A percentile compares a stretch with the other conserved stretches of the same genome.
Evolutionary conservation across 2,797 vertebrate species (phyloP).

Genomic region (Eleutherodactylus coqui): DNA sequence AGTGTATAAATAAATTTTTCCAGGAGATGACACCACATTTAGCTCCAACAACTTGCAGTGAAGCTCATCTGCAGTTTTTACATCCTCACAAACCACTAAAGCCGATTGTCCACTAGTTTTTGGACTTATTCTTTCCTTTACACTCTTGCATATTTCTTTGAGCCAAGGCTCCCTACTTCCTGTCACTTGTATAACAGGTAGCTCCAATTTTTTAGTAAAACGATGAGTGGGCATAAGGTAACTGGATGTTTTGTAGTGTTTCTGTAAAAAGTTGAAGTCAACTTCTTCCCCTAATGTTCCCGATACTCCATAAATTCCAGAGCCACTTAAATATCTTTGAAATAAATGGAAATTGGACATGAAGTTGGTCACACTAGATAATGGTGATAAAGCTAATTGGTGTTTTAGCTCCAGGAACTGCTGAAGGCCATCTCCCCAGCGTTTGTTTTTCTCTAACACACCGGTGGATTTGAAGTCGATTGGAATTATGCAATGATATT

Average conservation of each 20-base stretch:
- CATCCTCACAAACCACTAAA: slow-evolving; percentile 75
- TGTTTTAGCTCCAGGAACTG: slow-evolving; percentile 78
- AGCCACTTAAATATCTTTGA: slow-evolving; percentile 64
- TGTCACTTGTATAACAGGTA: slow-evolving; percentile 63
- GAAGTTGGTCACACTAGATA: slow-evolving; percentile 74
- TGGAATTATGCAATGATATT: slow-evolving; percentile 57
- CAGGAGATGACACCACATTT: neutral
- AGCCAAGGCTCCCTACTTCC: slow-evolving; percentile 66
- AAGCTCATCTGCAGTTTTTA: slow-evolving; percentile 65
- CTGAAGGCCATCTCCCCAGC: slow-evolving; percentile 72
- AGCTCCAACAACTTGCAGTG: slow-evolving; percentile 26
- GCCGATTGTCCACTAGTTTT: slow-evolving; percentile 67
- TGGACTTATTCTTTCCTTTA: slow-evolving; percentile 57
- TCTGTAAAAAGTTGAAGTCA: slow-evolving; percentile 68
- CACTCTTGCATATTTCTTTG: slow-evolving; percentile 63
- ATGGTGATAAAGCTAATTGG: slow-evolving; percentile 67
- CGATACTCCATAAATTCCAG: slow-evolving; percentile 71
- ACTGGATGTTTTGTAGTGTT: slow-evolving; percentile 66
- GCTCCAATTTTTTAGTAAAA: slow-evolving; percentile 73
- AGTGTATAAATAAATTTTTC: slow-evolving; percentile 66
- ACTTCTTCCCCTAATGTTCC: slow-evolving; percentile 72
- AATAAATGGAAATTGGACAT: slow-evolving; percentile 73
- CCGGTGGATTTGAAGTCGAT: slow-evolving; percentile 70
- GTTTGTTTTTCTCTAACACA: slow-evolving; percentile 66
- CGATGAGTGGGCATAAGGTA: slow-evolving; percentile 73